Evolutionary conservation across 2,113 vertebrate species (phyloP).

Genomic region (Spheniscus mendiculus): DNA sequence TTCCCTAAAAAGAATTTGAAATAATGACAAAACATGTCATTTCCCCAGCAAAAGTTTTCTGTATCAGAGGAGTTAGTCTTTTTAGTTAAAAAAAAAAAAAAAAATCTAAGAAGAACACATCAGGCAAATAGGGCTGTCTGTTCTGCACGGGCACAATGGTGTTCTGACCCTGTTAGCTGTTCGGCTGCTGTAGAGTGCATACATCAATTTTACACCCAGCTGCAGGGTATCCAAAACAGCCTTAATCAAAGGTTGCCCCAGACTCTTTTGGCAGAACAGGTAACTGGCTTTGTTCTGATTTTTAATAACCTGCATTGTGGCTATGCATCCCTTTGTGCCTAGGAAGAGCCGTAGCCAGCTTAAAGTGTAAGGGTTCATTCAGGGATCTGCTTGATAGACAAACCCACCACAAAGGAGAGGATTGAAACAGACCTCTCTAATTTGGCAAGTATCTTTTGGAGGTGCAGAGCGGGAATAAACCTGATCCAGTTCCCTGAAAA

Average conservation of each 20-base stretch:
- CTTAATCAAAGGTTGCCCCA: background rate
- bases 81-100: background rate
- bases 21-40: background rate
- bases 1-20: background rate
- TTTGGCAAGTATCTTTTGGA: rapidly evolving
- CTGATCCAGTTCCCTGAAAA: background rate
- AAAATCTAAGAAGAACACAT: background rate
- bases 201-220: background rate
- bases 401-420: background rate
- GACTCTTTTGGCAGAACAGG: background rate
- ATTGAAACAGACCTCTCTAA: background rate
- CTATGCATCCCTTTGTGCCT: background rate
- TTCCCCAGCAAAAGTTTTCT: background rate
- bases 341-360: background rate
- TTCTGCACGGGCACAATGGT: background rate
- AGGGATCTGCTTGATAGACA: background rate
- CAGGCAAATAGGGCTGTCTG: background rate
- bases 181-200: rapidly evolving
- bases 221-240: background rate
- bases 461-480: background rate
- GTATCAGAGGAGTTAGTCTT: background rate
- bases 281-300: background rate
- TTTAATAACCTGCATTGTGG: background rate
- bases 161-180: background rate
- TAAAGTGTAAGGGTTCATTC: background rate